Percentiles rank a stretch among this genome's conserved stretches.
phyloP scores from a whole-genome alignment of 2,797 vertebrate species.

The Pachyuromys duprasi region DNA sequence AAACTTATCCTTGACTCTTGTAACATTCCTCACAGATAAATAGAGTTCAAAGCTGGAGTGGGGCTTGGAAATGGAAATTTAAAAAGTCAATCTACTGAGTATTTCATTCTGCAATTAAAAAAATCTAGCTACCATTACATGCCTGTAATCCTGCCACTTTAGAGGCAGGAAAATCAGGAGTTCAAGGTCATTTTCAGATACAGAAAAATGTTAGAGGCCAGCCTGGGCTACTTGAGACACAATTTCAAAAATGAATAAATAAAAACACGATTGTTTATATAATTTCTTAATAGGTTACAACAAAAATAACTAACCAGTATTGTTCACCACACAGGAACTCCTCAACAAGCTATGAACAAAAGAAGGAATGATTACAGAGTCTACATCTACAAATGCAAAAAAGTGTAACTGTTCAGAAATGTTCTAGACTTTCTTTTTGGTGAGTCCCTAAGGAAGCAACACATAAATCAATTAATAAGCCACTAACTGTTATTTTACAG shows the following conservation, averaged over 20 bases:
- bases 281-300: neutral
- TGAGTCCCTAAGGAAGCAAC: neutral
- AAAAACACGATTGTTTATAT: neutral
- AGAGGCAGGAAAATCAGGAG: neutral
- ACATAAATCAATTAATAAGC: neutral
- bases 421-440: neutral
- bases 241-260: neutral
- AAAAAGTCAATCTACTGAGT: neutral
- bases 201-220: neutral
- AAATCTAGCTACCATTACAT: neutral
- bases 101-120: constrained; percentile 53
- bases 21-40: constrained; percentile 19
- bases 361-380: neutral
- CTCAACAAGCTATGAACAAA: neutral
- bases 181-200: neutral
- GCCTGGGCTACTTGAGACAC: no score
- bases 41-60: neutral
- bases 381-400: constrained; percentile 37
- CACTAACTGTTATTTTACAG: constrained; percentile 1
- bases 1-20: neutral
- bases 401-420: neutral
- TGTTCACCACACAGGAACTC: neutral
- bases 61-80: neutral
- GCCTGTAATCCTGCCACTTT: neutral
- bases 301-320: constrained; percentile 4